Percentiles rank a stretch among this genome's conserved stretches.
phyloP scores from a whole-genome alignment of 2,888 invertebrate species.

The Sphaerophoria rueppellii region DNA sequence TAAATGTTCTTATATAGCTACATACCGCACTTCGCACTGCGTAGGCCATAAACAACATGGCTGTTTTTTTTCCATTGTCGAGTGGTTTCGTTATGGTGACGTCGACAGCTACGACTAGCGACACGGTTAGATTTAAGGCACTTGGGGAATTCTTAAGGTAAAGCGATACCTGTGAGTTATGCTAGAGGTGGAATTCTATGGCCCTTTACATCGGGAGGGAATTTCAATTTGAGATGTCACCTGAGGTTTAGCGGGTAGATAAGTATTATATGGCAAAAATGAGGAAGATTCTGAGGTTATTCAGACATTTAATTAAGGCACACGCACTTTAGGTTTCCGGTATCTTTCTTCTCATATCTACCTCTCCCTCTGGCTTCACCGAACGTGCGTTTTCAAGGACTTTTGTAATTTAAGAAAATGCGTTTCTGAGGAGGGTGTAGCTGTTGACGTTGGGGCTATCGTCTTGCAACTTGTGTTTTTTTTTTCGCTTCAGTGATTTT shows the following conservation, averaged over 20 bases:
- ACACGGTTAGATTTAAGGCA: not conserved
- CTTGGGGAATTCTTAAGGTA: conserved; percentile 25
- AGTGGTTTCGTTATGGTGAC: not conserved
- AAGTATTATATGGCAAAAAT: not conserved
- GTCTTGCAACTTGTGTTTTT: too few species aligned
- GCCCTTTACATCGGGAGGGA: not conserved
- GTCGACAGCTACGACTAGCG: too few species aligned
- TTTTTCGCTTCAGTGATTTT: too few species aligned
- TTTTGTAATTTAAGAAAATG: too few species aligned
- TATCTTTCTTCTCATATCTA: too few species aligned
- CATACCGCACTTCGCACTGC: not conserved
- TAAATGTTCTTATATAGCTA: conserved; percentile 7
- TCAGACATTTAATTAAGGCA: too few species aligned
- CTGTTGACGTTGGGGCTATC: too few species aligned
- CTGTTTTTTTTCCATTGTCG: not conserved
- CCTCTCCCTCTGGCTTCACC: too few species aligned
- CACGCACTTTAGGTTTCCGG: too few species aligned
- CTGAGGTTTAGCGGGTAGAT: conserved; percentile 25
- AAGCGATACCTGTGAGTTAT: not conserved
- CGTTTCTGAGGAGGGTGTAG: too few species aligned
- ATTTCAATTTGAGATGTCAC: conserved; percentile 37
- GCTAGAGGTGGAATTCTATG: not conserved
- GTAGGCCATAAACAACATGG: not conserved
- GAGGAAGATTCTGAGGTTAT: too few species aligned
- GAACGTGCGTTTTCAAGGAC: too few species aligned